Conservation (phyloP, 2,888 invertebrate species). For the Lithosia quadra region DNA sequence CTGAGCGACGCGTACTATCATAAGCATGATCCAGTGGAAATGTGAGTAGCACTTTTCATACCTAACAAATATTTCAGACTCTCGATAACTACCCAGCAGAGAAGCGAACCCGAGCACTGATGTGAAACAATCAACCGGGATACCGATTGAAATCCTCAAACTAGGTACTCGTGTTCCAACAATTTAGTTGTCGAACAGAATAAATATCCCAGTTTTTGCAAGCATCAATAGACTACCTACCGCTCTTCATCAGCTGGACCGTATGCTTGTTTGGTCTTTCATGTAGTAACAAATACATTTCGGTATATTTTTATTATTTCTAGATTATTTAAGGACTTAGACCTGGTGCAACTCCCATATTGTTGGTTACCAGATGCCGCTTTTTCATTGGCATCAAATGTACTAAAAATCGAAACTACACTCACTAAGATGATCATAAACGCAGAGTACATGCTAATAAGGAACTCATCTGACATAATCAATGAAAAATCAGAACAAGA, state of each 20-base stretch:
- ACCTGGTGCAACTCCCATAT: constrained; percentile 57
- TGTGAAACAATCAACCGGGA: too few relatives aligned
- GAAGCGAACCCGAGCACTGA: too few relatives aligned
- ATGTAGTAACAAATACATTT: not conserved
- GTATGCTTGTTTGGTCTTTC: too few relatives aligned
- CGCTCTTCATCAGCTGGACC: too few relatives aligned
- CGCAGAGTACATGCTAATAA: constrained; percentile 60
- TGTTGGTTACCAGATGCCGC: constrained; percentile 56
- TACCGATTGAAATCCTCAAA: too few relatives aligned
- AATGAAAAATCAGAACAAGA: constrained; percentile 45
- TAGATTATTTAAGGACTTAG: constrained; percentile 63
- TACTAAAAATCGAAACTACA: constrained; percentile 55
- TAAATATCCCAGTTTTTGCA: too few relatives aligned
- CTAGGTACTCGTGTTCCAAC: too few relatives aligned
- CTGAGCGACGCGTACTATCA: constrained; percentile 63
- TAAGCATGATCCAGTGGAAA: constrained; percentile 63
- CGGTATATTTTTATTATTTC: not conserved
- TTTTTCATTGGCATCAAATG: constrained; percentile 62
- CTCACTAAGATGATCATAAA: constrained; percentile 66
- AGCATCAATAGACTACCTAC: too few relatives aligned
- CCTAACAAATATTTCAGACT: not conserved
- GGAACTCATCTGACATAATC: constrained; percentile 62
- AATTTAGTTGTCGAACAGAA: too few relatives aligned
- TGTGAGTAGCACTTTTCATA: constrained; percentile 61
- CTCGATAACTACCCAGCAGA: not conserved